Evolutionary conservation across 2,888 invertebrate species (phyloP).

Genomic region (Glyphotaelius pellucidus): DNA sequence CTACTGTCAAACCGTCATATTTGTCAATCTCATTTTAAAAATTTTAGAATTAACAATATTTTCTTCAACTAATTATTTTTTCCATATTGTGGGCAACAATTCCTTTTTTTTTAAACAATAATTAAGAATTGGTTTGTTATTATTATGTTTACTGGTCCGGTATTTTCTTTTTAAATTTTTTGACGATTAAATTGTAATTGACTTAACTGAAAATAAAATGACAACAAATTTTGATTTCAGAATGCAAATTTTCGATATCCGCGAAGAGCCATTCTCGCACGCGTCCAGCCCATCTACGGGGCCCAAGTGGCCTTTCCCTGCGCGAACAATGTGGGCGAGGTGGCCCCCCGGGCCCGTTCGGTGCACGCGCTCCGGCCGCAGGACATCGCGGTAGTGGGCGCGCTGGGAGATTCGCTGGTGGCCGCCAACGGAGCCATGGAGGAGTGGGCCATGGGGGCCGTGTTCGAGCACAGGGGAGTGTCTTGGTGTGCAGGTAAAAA

Average conservation of each 20-base stretch:
- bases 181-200: too few species aligned
- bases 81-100: too few species aligned
- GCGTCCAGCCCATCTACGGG: conserved; percentile 76
- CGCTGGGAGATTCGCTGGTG: conserved; percentile 84
- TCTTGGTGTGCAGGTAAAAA: conserved; percentile 83
- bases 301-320: conserved; percentile 80
- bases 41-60: too few species aligned
- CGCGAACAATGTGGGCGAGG: conserved; percentile 4
- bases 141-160: too few species aligned
- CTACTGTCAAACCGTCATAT: too few species aligned
- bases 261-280: conserved; percentile 72
- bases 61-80: too few species aligned
- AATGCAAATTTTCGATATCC: conserved; percentile 73
- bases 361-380: conserved; percentile 84
- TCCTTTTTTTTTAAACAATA: too few species aligned
- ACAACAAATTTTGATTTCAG: conserved; percentile 58
- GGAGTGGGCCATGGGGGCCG: conserved; percentile 84
- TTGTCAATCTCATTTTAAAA: too few species aligned
- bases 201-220: too few species aligned
- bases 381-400: conserved; percentile 81
- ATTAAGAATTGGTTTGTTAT: too few species aligned
- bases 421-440: conserved; percentile 86
- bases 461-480: conserved; percentile 85
- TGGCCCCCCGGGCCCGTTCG: conserved; percentile 70
- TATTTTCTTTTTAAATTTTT: too few species aligned